Conservation (phyloP, 2,113 vertebrate species). For the Charina bottae region DNA sequence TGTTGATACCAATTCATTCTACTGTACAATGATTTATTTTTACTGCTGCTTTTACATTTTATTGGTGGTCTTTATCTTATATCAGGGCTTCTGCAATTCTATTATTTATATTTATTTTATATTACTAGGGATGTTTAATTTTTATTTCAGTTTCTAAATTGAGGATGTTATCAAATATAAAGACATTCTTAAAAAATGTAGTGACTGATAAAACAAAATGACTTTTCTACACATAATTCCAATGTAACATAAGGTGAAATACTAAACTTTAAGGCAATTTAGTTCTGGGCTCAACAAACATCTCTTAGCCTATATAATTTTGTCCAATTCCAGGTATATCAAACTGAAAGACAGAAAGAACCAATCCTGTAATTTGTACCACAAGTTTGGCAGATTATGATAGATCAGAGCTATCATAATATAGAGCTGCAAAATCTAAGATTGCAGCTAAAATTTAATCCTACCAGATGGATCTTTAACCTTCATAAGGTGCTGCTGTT, state of each 20-base stretch:
- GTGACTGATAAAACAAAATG: background rate
- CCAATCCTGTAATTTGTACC: background rate
- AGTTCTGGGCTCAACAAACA: background rate
- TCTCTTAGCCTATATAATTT: background rate
- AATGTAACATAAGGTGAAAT: background rate
- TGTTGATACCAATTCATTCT: background rate
- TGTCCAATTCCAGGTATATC: background rate
- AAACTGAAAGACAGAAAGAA: background rate
- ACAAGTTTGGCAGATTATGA: background rate
- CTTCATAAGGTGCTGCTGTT: background rate
- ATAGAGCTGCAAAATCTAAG: background rate
- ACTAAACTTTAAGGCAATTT: background rate
- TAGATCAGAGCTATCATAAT: background rate
- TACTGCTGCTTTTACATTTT: background rate
- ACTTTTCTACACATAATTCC: background rate
- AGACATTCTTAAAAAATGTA: background rate
- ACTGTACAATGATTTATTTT: background rate
- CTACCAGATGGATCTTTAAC: background rate
- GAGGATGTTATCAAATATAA: background rate
- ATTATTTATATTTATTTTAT: constrained; percentile 12
- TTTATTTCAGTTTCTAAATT: background rate
- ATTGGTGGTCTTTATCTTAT: background rate
- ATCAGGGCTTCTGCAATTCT: background rate
- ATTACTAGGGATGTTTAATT: background rate
- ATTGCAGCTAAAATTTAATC: background rate